phyloP scores from a whole-genome alignment of 2,113 vertebrate species.

The Corythoichthys intestinalis region DNA sequence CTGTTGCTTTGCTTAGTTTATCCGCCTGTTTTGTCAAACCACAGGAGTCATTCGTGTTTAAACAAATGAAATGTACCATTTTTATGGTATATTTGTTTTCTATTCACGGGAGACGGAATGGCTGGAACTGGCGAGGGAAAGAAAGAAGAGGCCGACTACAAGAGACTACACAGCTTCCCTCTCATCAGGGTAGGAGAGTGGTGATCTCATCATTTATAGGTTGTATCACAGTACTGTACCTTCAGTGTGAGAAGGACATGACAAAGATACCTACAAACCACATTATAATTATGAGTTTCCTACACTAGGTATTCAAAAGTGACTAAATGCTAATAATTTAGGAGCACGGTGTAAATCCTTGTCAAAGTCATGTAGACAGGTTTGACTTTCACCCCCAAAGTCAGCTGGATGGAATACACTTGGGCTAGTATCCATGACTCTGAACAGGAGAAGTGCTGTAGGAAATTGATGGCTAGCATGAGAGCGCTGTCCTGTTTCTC shows the following conservation, averaged over 20 bases:
- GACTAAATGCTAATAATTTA: neutral
- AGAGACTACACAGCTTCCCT: constrained; percentile 90
- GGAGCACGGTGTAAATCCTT: neutral
- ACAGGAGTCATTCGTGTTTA: neutral
- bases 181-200: constrained; percentile 83
- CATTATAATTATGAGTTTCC: neutral
- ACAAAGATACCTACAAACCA: neutral
- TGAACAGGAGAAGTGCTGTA: neutral
- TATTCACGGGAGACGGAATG: constrained; percentile 72
- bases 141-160: constrained; percentile 94
- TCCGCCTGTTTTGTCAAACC: neutral
- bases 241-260: neutral
- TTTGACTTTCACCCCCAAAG: neutral
- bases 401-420: neutral
- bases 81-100: neutral
- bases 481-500: neutral
- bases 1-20: neutral
- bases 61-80: neutral
- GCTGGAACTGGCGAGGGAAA: constrained; percentile 85
- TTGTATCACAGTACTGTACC: neutral
- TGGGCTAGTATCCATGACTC: neutral
- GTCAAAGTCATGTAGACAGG: neutral
- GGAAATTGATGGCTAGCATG: neutral
- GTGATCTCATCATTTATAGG: neutral
- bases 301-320: neutral